Percentiles rank a stretch among this genome's conserved stretches.
Conservation (phyloP, 92 coral and sea anemone genomes). For the Palythoa grandis region DNA sequence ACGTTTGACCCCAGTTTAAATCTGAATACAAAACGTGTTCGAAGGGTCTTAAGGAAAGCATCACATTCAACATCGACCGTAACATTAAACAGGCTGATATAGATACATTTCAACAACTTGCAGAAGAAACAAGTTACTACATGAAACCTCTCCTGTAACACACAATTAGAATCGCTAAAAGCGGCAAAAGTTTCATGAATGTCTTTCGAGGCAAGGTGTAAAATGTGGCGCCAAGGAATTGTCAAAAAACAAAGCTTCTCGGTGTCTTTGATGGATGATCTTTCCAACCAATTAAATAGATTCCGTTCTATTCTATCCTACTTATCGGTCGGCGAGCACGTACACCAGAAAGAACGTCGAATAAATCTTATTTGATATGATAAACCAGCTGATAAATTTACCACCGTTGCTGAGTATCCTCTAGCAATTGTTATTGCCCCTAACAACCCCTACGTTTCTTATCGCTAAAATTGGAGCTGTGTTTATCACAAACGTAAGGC, state of each 20-base stretch:
- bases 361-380: constrained; percentile 1
- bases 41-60: constrained; percentile 8
- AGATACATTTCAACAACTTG: constrained; percentile 44
- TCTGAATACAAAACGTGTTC: constrained; percentile 24
- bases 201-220: constrained; percentile 43
- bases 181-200: constrained; percentile 29
- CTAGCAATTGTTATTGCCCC: not conserved
- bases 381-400: constrained; percentile 10
- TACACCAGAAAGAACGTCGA: constrained; percentile 1
- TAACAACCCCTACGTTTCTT: not conserved
- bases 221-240: constrained; percentile 40
- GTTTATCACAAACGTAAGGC: not conserved
- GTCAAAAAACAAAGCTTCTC: constrained; percentile 34
- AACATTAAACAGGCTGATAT: constrained; percentile 29
- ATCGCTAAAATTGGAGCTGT: not conserved
- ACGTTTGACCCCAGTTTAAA: not conserved
- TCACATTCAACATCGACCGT: constrained; percentile 4
- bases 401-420: constrained; percentile 11
- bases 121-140: not conserved
- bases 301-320: constrained; percentile 25
- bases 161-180: not conserved
- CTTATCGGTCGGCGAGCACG: constrained; percentile 27
- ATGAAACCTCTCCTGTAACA: constrained; percentile 1
- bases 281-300: constrained; percentile 29
- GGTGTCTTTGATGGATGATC: constrained; percentile 44